Base-by-base conservation (phyloP, 2,888 invertebrate species). In the Cantharis rufa region DNA sequence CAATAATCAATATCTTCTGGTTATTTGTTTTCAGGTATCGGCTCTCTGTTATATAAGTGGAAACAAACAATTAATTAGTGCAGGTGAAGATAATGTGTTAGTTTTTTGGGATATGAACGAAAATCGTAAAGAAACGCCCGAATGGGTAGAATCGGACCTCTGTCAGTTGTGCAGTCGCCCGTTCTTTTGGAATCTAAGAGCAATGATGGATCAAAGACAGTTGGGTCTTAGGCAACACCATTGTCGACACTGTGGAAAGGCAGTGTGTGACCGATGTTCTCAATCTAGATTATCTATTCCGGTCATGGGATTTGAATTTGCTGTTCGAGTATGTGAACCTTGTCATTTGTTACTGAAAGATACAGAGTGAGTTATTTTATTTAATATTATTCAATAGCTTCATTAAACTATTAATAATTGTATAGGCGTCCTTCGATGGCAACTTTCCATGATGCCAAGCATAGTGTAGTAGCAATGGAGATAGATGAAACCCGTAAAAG, bases 141-240 rank as follows among this genome's bases (percentile, higher is more conserved):
- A 94, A 79, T 99, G 99, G 99, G 92, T 93, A 80, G 98, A 98
- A 86, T 94, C 96, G 63, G 98, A 99, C 88, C 91, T 93, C 63
- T 99, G 99, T 88, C 95, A 99, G 90, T 91, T 96, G 77, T 99
- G 99, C 88, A 93, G 94, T 72, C 92, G 95, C 78, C 99, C 99
- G 18, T 99, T 99, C 90, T 99, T 99, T 89, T 99, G 99, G 99
- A 99, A 99, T 89, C 92, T 99, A 71, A 92, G 96, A 80, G 97
- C 96, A 11, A 99, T 99, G 98, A 97, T 99, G 95, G 97, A 98
- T 88, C 96, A 96, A 89, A 94, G 96, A 85, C 97, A 96, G 86
- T 90, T 99, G 72, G 97, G 97, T 79, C 91, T 96, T 21, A 93
- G 98, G 72, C 96, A 96, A 87, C 96, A 96, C 89, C 96, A 96